Evolutionary conservation across 2,113 vertebrate genomes (phyloP), one percentile per base, ranked within the genome.

Genomic region (Oxygymnocypris stewartii): DNA sequence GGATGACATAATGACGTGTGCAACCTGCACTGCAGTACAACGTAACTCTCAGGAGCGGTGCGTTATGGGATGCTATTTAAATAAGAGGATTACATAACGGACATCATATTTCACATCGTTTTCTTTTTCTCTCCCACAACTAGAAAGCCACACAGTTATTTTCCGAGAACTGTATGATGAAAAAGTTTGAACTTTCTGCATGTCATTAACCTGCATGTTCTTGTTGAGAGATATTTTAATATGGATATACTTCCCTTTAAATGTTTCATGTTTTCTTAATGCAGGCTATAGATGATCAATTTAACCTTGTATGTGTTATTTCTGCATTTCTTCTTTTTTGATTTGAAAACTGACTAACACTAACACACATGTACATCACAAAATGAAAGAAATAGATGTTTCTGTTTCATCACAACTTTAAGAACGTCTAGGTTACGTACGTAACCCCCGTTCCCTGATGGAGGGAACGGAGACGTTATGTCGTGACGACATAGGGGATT

Each of bases 1-100:
- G 35, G 54, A 90, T 79, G 73, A 79, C 84, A 85, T 87, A 79
- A 79, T 82, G 82, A 88, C 85, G 79, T 88, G 42, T 85, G 71
- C 54, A 84, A 82, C 76, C 63, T 63, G 84, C 67, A 6, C 40
- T 81, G 82, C 35, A 59, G 35, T 31, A n/a, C 42, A 37, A 23
- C 51, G 11, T 71, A 77, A 65, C 74, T 47, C 18, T 82, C 47
- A 69, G 47, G 67, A 54, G 44, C 35, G 59, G 77, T 85, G 80
- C 25, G 42, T 54, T 65, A 74, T 79, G 84, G 81, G 89, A 85
- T 47, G 47, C 37, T 79, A 61, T 79, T 63, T n/a, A 80, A 82
- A 79, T 37, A 74, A 35, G 18, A n/a, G 28, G 63, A 79, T 84
- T 88, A 57, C 44, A 14, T 83, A 85, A 87, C 25, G 0, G 12